Evolutionary conservation across 1,140 invertebrate species (phyloP), one percentile per base, ranked within the genome.

Genomic region (Sarcophaga bullata): DNA sequence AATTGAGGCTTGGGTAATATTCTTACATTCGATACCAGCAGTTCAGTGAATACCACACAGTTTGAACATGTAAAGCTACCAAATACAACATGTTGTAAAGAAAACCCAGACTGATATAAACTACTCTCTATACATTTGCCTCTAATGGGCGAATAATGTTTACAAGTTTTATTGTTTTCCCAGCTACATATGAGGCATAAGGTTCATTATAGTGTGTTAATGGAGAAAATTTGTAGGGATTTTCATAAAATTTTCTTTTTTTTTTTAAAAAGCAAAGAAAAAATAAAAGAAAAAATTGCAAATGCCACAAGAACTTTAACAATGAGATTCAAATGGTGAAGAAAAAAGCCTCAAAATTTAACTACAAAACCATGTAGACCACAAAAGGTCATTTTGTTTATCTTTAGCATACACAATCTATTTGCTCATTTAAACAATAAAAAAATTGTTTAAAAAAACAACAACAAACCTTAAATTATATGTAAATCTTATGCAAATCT

Each of bases 111-210:
- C 9, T 68, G 62, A 6, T 68, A 19, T 17, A 68, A 68, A 68
- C 5, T 68, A 68, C 17, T 6, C 6, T 37, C 25, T 68, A 25
- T 17, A 19, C 62, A 25, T 68, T 68, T 68, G 10, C 62, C 62
- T 17, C 8, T 68, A 68, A 68, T 68, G 62, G 17, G 62, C 62
- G 19, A 68, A 68, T 68, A 19, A 68, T 68, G 62, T 68, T 25
- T 8, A 68, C 62, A 68, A 17, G 15, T 68, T 68, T 68, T 68
- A 68, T 68, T 68, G 19, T 68, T 8, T 68, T 68, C n/a, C 19
- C n/a, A 17, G 19, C n/a, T 19, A n/a, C 10, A 68, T 6, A 68
- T 5, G 15, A 37, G 4, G 25, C 25, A 68, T 25, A 8, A 68
- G 19, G 62, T 68, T 25, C 62, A 19, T 68, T 68, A 68, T n/a